Conservation (phyloP, 2,113 vertebrate species). For the Antechinus flavipes region DNA sequence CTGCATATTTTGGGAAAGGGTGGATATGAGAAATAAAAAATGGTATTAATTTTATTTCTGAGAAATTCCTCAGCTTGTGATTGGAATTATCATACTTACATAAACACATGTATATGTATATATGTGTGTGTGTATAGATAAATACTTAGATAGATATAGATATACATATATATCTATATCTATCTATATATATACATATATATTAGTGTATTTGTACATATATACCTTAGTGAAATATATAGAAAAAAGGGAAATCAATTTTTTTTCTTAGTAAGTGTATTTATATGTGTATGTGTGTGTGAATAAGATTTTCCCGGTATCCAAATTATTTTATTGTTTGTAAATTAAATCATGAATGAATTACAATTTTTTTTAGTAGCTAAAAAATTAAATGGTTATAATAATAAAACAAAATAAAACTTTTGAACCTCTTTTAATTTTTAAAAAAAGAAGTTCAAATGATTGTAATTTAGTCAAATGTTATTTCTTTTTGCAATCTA, state of each 20-base stretch:
- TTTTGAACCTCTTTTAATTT: neutral
- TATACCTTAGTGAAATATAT: neutral
- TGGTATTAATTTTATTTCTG: neutral
- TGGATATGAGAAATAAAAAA: neutral
- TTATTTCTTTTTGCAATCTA: neutral
- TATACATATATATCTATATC: too few relatives aligned
- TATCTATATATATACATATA: neutral
- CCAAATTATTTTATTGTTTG: neutral
- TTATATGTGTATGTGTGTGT: neutral
- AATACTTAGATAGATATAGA: too few relatives aligned
- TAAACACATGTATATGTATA: neutral
- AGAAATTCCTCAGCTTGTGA: neutral
- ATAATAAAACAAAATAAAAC: neutral
- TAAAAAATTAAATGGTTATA: neutral
- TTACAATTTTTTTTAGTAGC: neutral
- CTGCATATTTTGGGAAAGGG: neutral
- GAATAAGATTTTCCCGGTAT: neutral
- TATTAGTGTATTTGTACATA: neutral
- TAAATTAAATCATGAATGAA: neutral
- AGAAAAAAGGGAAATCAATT: neutral
- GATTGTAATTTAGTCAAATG: neutral
- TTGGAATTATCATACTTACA: neutral
- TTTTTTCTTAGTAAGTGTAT: neutral
- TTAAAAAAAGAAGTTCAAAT: neutral
- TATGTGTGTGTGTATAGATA: too few relatives aligned